Base-by-base conservation (phyloP, 2,888 invertebrate species). In the Lissonota sp. region DNA sequence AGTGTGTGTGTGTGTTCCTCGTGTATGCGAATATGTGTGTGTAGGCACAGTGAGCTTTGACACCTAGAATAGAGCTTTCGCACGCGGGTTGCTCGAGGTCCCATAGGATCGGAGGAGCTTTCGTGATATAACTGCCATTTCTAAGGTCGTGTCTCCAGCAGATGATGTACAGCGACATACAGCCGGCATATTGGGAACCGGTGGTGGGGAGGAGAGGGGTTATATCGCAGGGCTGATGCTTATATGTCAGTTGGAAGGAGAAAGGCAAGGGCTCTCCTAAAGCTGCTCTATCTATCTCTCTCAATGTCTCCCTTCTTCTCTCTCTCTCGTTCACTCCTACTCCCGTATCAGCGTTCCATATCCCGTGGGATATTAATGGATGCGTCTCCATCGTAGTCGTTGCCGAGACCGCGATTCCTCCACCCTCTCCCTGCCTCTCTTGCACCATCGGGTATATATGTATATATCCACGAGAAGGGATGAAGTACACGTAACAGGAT, bases 281-380 rank as follows among this genome's bases (percentile, higher is more conserved):
- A 58, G 4, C 57, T 60, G 58, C 60, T 46, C 12, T 71, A 14
- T 60, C 14, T 58, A 16, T 60, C 51, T 60, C 44, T n/a, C 60
- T 44, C 10, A 70, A 83, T 74, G 64, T 14, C 74, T 62, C 58
- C 42, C 69, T 63, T 10, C 63, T 39, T 73, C 58, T 63, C 46
- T 55, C 10, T 37, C 53, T 14, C 42, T 37, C 26, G 69, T 79
- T 71, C 70, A 1, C 76, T 79, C 66, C 70, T 80, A 46, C 82
- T 63, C 82, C 84, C 85, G 84, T 85, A 83, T 85, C 82, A 86
- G 75, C 83, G 79, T 72, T 80, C 84, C 79, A 87, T 83, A 87
- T 83, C 84, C 85, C 83, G 83, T 86, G 85, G 87, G 86, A 90
- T 90, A 89, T 90, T 89, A 89, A 89, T 90, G 88, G 88, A 85